Conservation (phyloP, 1,140 invertebrate species). For the Cepaea nemoralis region DNA sequence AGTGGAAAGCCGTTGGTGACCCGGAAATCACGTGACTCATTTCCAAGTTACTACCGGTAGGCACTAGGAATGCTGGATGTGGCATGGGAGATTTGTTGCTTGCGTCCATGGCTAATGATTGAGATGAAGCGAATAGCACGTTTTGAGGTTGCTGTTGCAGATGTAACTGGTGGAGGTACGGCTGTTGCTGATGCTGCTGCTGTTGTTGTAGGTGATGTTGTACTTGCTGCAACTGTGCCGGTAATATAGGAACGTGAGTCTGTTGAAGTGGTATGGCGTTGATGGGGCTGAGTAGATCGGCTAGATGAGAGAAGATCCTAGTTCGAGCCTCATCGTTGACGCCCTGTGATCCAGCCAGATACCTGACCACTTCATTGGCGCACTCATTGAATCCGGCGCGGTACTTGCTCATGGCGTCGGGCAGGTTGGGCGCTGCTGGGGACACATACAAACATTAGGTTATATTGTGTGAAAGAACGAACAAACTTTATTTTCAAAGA, state of each 20-base stretch:
- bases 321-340: slow-evolving; percentile 81
- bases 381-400: slow-evolving; percentile 90
- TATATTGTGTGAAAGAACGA: no score
- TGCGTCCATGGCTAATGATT: not conserved
- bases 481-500: no score
- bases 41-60: not conserved
- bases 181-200: slow-evolving; percentile 29
- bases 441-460: not conserved
- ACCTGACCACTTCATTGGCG: slow-evolving; percentile 85
- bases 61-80: no score
- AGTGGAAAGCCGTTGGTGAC: slow-evolving; percentile 29
- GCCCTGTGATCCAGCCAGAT: slow-evolving; percentile 85
- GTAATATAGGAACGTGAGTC: slow-evolving; percentile 14
- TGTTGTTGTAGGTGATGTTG: slow-evolving; percentile 8
- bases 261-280: slow-evolving; percentile 36
- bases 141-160: slow-evolving; percentile 26
- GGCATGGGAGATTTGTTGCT: not conserved
- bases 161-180: slow-evolving; percentile 11
- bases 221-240: slow-evolving; percentile 33
- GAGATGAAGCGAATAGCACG: not conserved
- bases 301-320: slow-evolving; percentile 51
- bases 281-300: slow-evolving; percentile 54
- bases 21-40: not conserved
- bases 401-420: slow-evolving; percentile 73
- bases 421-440: not conserved